Conservation (phyloP, 2,797 vertebrate genomes). For the Cephalopachus bancanus region DNA sequence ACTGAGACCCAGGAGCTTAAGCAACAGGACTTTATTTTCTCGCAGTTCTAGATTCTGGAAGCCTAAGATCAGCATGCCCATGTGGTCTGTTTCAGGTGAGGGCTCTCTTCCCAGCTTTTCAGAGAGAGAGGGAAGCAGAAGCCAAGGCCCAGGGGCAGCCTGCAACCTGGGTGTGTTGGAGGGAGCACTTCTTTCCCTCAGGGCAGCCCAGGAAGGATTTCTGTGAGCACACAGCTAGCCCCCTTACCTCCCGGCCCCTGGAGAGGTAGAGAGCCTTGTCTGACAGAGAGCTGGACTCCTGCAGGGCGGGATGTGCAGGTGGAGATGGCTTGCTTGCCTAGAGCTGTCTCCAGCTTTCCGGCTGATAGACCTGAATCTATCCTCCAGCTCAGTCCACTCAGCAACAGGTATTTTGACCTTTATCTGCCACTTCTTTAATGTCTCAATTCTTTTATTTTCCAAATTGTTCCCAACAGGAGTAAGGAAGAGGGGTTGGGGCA, state of each 20-base stretch:
- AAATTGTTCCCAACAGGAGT: background rate
- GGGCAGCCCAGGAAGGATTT: background rate
- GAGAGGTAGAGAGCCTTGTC: background rate
- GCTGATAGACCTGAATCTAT: background rate
- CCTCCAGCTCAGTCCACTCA: background rate
- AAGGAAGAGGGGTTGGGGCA: background rate
- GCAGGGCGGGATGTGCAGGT: too few relatives aligned
- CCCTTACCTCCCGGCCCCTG: background rate
- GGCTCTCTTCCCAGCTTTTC: background rate
- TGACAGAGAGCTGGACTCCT: background rate
- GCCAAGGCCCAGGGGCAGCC: accelerated
- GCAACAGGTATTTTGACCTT: background rate
- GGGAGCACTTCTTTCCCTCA: background rate
- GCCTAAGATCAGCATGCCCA: background rate
- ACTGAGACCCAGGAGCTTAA: background rate
- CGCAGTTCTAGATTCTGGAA: background rate
- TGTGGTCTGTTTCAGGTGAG: background rate
- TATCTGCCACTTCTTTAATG: background rate
- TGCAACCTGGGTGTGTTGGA: background rate
- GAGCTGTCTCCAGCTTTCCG: background rate
- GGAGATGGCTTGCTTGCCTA: background rate
- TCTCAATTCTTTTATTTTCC: constrained; percentile 15
- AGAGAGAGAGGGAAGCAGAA: background rate
- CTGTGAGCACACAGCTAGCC: background rate
- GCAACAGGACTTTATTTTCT: background rate